Conservation (phyloP, 2,113 vertebrate species). For the Ariopsis seemanni region DNA sequence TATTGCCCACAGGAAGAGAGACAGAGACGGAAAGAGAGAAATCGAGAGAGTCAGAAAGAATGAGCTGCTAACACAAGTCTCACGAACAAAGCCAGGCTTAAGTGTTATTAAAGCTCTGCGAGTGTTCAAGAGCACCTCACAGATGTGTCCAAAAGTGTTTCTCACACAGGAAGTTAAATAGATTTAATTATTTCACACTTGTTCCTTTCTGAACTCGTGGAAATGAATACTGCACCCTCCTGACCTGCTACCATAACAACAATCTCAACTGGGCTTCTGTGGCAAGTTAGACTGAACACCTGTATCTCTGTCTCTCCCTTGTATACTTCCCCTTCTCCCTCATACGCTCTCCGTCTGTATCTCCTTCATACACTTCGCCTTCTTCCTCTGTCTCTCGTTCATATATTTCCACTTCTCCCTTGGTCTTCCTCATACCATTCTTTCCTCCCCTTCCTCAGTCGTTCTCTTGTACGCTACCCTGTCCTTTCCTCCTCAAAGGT, state of each 20-base stretch:
- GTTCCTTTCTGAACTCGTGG: background rate
- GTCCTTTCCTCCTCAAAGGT: background rate
- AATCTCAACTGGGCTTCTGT: background rate
- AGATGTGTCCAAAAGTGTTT: background rate
- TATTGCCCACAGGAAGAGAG: conserved; percentile 4
- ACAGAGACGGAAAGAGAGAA: conserved; percentile 4
- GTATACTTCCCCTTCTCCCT: background rate
- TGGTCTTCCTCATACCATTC: background rate
- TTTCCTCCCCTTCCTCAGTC: background rate
- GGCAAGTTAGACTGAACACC: background rate
- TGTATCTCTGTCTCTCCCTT: background rate
- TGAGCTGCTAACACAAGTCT: background rate
- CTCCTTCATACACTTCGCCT: background rate
- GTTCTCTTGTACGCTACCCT: background rate
- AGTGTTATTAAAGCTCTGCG: background rate
- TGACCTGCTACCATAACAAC: background rate
- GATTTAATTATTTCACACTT: background rate
- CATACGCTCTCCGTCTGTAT: no score
- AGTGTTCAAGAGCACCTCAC: background rate
- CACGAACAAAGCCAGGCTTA: background rate
- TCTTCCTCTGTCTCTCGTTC: background rate
- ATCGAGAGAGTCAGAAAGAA: background rate
- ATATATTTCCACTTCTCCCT: background rate
- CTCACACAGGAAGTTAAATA: background rate
- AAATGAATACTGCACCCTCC: background rate